Evolutionary conservation across 23 tunicate genomes (phyloP).

Genomic region (Aplidium turbinatum): DNA sequence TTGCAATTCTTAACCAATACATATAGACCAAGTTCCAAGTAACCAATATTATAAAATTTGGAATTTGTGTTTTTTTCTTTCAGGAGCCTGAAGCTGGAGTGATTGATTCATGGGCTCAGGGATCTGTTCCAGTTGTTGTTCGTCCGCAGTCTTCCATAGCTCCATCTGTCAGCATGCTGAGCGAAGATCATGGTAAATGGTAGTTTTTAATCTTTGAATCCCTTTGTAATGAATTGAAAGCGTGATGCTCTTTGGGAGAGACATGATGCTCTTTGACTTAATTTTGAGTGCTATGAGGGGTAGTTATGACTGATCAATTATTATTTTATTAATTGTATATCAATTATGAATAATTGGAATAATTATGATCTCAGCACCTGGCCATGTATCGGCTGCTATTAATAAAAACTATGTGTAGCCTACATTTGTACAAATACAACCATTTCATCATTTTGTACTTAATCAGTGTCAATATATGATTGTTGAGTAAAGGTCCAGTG

Average conservation of each 20-base stretch:
- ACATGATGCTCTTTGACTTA: neutral
- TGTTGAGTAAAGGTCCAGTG: neutral
- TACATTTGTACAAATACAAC: too few relatives aligned
- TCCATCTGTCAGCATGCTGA: slow-evolving; percentile 49
- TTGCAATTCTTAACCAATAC: neutral
- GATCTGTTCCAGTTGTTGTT: slow-evolving; percentile 92
- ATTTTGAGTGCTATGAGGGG: too few relatives aligned
- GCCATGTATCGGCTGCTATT: too few relatives aligned
- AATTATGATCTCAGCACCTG: too few relatives aligned
- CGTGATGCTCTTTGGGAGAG: neutral
- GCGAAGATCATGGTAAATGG: slow-evolving; percentile 50
- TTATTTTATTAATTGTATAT: too few relatives aligned
- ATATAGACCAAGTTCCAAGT: neutral
- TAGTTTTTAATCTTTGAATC: neutral
- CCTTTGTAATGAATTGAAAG: neutral
- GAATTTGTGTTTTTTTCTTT: neutral
- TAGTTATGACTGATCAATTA: too few relatives aligned
- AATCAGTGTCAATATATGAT: too few relatives aligned
- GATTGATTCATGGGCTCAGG: slow-evolving; percentile 97
- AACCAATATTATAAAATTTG: neutral
- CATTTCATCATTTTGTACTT: too few relatives aligned
- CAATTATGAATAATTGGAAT: too few relatives aligned
- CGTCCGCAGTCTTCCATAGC: slow-evolving; percentile 65
- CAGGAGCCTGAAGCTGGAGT: slow-evolving; percentile 93
- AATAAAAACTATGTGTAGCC: too few relatives aligned